These are phyloP conservation scores for Amazona vittata DNA, from an alignment of 2,113 vertebrate genomes.

Conservation along the genomic window DNA sequence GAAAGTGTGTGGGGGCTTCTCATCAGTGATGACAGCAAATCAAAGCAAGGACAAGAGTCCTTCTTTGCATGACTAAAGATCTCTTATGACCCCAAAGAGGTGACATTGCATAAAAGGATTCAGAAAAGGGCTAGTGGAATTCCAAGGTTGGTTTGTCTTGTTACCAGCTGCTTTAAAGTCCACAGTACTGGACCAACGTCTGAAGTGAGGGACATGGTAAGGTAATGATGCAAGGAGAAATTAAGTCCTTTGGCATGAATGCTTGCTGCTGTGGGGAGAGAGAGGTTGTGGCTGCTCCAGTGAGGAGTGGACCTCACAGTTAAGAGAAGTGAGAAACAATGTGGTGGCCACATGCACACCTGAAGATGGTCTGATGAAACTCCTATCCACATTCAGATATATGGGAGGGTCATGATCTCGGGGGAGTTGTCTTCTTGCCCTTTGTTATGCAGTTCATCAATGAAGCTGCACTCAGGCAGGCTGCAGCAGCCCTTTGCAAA, in stretches of 20 bases:
- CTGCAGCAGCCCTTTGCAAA: neutral
- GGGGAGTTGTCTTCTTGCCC: neutral
- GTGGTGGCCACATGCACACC: neutral
- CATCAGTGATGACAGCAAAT: neutral
- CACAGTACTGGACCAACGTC: neutral
- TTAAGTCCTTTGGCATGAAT: neutral
- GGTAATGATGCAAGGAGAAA: neutral
- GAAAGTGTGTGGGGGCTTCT: neutral
- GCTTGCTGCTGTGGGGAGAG: neutral
- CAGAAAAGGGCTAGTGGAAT: neutral
- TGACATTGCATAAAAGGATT: neutral
- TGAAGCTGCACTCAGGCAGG: fast-evolving
- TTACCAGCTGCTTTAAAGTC: neutral
- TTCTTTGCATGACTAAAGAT: neutral
- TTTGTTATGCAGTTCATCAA: neutral
- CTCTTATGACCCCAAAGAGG: neutral
- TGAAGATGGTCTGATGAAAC: neutral
- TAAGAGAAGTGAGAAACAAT: neutral
- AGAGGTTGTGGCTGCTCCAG: neutral
- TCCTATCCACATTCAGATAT: fast-evolving
- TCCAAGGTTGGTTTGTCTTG: neutral
- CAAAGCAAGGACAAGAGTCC: neutral
- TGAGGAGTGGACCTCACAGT: neutral
- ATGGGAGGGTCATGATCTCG: neutral
- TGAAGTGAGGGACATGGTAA: neutral